Evolutionary conservation across 2,888 invertebrate genomes (phyloP).

Genomic region (Phyllotreta striolata): DNA sequence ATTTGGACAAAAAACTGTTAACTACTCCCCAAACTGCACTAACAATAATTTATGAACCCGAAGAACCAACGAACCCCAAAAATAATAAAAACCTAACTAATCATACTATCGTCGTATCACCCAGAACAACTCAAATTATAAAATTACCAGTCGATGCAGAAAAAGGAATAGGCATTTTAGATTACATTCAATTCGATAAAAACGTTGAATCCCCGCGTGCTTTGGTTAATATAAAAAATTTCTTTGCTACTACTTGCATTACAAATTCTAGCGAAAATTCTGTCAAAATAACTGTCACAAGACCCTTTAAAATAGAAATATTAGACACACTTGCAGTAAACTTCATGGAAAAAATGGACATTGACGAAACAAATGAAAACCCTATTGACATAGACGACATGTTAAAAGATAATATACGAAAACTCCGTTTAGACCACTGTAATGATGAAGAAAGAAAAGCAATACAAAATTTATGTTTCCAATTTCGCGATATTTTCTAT

Average conservation of each 20-base stretch:
- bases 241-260: not conserved
- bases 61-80: too few relatives aligned
- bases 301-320: conserved; percentile 2
- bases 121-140: conserved; percentile 4
- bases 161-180: conserved; percentile 5
- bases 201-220: conserved; percentile 4
- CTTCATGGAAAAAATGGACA: conserved; percentile 9
- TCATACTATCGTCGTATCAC: not conserved
- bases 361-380: too few relatives aligned
- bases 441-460: too few relatives aligned
- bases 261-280: conserved; percentile 3
- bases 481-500: too few relatives aligned
- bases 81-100: too few relatives aligned
- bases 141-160: not conserved
- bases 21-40: too few relatives aligned
- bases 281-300: not conserved
- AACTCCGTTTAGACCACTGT: too few relatives aligned
- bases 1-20: too few relatives aligned
- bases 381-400: too few relatives aligned
- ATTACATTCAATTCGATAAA: conserved; percentile 9
- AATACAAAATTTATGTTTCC: too few relatives aligned
- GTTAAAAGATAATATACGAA: too few relatives aligned
- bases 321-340: not conserved
- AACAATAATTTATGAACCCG: too few relatives aligned
- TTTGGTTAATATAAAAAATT: not conserved